Evolutionary conservation across 1,140 invertebrate genomes (phyloP), one percentile per base, ranked within the genome.

Genomic region (Drosophila paulistorum): DNA sequence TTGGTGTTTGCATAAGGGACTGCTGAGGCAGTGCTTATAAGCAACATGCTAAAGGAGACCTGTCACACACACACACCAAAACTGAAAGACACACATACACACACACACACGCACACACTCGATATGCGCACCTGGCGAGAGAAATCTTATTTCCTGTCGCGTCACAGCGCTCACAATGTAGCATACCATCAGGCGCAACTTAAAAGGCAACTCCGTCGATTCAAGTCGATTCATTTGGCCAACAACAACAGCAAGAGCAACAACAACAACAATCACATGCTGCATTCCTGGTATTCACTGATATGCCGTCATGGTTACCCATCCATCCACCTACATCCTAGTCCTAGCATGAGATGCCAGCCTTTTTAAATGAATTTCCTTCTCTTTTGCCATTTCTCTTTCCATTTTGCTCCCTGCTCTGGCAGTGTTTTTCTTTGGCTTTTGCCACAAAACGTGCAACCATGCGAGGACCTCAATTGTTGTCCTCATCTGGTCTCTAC

Each of bases 391-490:
- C 30, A 30, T 30, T 26, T 41, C 72, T 80, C 54, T 17, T 14
- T 17, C 42, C 17, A 5, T 14, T 42, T 5, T 42, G 7, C 9
- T 45, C 6, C 30, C 14, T 20, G 17, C 20, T 23, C 20, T 48
- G 45, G 17, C 17, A 51, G 45, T 68, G 74, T 87, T 83, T 82
- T 87, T 82, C 71, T 69, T 87, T 86, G 83, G 65, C 74, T 82
- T 81, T 77, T 45, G 39, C 69, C 62, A 81, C 60, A 62, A 61
- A 71, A 63, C 63, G 75, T 77, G 74, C 74, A 71, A 58, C 77
- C 75, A 77, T 71, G 62, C 68, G 61, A 71, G 62, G 39, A 54
- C 67, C 55, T 68, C 74, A 64, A 85, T 86, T 86, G 81, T 85
- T 86, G 79, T 65, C 17, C 45, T 51, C 64, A 57, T 5, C 11